Evolutionary conservation across 2,797 vertebrate species (phyloP).

Genomic region (Sphenodon punctatus): DNA sequence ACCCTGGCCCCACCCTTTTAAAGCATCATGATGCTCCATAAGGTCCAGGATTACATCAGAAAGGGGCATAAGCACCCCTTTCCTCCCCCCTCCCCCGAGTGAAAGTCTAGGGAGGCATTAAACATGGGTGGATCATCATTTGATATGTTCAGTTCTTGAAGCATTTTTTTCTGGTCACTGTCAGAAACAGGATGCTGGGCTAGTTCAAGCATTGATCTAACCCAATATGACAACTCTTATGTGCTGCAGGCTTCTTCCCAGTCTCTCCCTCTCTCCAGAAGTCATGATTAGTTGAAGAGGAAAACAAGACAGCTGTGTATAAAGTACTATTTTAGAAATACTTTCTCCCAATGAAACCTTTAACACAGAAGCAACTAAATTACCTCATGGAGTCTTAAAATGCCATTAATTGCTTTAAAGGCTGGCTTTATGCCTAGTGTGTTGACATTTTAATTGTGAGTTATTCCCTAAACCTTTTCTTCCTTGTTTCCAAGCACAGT

Average conservation of each 20-base stretch:
- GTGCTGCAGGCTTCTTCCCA: not conserved
- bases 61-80: too few relatives aligned
- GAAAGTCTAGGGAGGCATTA: too few relatives aligned
- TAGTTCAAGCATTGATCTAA: too few relatives aligned
- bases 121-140: too few relatives aligned
- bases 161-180: conserved; percentile 17
- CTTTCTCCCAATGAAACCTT: not conserved
- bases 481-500: conserved; percentile 22
- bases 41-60: too few relatives aligned
- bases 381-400: not conserved
- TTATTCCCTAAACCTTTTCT: conserved; percentile 1
- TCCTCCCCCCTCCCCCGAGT: too few relatives aligned
- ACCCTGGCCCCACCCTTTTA: too few relatives aligned
- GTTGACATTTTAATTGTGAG: conserved; percentile 36
- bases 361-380: conserved; percentile 28
- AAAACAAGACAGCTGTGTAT: conserved; percentile 5
- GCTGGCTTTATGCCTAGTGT: conserved; percentile 9
- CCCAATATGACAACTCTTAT: too few relatives aligned
- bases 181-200: too few relatives aligned
- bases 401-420: not conserved
- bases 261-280: not conserved
- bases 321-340: conserved; percentile 16
- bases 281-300: not conserved
- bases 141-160: conserved; percentile 38
- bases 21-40: too few relatives aligned